These are phyloP conservation scores for Bradypodion pumilum DNA, from an alignment of 2,797 vertebrate species.

Conservation along the genomic window DNA sequence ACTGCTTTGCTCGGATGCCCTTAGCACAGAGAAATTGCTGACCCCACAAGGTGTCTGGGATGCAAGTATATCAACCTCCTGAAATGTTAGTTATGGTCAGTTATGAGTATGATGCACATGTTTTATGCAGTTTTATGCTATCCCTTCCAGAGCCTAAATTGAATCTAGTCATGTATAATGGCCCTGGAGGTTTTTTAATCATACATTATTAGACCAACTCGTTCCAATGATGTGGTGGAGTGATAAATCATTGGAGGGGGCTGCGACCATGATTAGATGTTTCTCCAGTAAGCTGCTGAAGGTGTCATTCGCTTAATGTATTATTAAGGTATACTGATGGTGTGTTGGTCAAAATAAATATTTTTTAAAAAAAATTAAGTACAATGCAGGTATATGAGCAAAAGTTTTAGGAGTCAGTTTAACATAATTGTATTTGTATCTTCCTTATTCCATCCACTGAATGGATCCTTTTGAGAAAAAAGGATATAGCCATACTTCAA, in stretches of 20 bases:
- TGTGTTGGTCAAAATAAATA: constrained; percentile 36
- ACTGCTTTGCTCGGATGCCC: constrained; percentile 1
- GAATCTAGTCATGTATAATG: constrained; percentile 41
- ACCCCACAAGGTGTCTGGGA: neutral
- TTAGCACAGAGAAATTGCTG: neutral
- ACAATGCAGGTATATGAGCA: constrained; percentile 59
- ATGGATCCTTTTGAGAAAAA: constrained; percentile 7
- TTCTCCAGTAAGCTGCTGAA: constrained; percentile 59
- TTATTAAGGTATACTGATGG: constrained; percentile 59
- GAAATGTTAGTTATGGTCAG: constrained; percentile 12
- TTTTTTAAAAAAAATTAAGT: neutral
- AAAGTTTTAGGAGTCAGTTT: constrained; percentile 57
- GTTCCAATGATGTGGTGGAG: constrained; percentile 50
- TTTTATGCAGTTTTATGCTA: constrained; percentile 10
- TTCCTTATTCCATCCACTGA: neutral
- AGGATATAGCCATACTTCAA: neutral
- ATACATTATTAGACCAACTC: constrained; percentile 53
- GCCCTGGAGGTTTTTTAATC: constrained; percentile 38
- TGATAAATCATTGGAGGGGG: constrained; percentile 62
- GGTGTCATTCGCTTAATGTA: constrained; percentile 63
- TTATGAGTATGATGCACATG: neutral
- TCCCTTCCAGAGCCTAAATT: constrained; percentile 33
- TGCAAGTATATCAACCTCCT: neutral
- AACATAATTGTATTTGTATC: constrained; percentile 49
- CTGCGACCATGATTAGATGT: constrained; percentile 62